Percentiles rank a stretch among this genome's conserved stretches.
These are phyloP conservation scores for Julus scandinavius DNA, from an alignment of 2,888 invertebrate species.

Conservation along the genomic window DNA sequence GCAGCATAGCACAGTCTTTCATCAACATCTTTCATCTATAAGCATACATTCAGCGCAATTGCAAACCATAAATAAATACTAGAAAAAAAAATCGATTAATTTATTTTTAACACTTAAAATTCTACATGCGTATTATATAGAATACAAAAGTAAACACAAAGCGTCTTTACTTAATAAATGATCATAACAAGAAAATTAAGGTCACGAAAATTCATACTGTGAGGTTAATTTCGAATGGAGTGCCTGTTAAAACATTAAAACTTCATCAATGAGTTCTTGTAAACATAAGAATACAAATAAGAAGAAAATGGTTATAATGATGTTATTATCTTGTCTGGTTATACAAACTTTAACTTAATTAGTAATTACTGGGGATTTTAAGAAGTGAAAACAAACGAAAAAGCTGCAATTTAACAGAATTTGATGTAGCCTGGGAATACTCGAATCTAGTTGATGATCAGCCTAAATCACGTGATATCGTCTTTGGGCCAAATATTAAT, in stretches of 20 bases:
- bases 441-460: no score
- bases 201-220: background rate
- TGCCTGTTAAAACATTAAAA: background rate
- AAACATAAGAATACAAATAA: background rate
- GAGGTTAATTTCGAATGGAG: background rate
- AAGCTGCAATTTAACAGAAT: no score
- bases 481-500: no score
- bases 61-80: background rate
- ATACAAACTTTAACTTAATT: background rate
- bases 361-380: background rate
- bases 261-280: background rate
- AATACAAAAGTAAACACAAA: background rate
- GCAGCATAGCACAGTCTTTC: background rate
- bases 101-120: background rate
- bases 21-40: background rate
- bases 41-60: background rate
- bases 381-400: no score
- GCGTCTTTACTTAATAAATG: background rate
- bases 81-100: background rate
- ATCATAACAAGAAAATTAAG: constrained; percentile 9
- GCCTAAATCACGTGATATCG: no score
- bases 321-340: background rate
- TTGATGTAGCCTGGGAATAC: no score
- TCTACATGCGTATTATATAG: background rate
- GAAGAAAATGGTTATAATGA: background rate